Percentiles rank a stretch among this genome's conserved stretches.
phyloP scores from a whole-genome alignment of 2,888 invertebrate genomes.

The Mythimna vitellina region DNA sequence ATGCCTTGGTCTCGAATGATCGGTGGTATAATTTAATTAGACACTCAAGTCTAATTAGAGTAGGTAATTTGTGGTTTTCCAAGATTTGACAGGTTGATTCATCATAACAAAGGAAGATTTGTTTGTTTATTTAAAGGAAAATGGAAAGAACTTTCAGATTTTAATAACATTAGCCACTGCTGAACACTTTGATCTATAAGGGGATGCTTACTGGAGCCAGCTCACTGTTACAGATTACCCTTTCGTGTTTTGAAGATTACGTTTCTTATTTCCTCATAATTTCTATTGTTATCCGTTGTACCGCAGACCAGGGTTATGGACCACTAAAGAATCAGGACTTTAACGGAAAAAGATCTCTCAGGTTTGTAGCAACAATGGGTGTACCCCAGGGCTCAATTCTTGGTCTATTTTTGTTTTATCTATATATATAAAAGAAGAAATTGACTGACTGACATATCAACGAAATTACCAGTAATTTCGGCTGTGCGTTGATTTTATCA shows the following conservation, averaged over 20 bases:
- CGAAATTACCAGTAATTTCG: too few relatives aligned
- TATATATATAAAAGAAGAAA: too few relatives aligned
- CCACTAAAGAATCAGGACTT: too few relatives aligned
- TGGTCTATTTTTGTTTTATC: too few relatives aligned
- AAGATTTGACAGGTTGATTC: slow-evolving; percentile 32
- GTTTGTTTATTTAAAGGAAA: slow-evolving; percentile 33
- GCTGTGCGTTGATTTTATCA: too few relatives aligned
- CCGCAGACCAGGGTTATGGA: too few relatives aligned
- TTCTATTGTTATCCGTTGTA: too few relatives aligned
- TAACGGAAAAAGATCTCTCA: too few relatives aligned
- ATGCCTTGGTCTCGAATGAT: slow-evolving; percentile 27
- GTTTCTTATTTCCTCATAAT: not conserved
- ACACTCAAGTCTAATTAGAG: slow-evolving; percentile 19
- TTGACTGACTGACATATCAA: too few relatives aligned
- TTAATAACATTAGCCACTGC: slow-evolving; percentile 26
- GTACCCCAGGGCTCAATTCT: too few relatives aligned
- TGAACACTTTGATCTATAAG: slow-evolving; percentile 4
- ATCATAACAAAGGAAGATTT: slow-evolving; percentile 29
- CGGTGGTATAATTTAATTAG: slow-evolving; percentile 31
- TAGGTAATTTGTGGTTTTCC: slow-evolving; percentile 15
- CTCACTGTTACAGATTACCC: not conserved
- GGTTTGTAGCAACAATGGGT: too few relatives aligned
- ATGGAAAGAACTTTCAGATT: slow-evolving; percentile 10
- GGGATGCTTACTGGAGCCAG: not conserved
- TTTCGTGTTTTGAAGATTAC: not conserved